Conservation (phyloP, 2,113 vertebrate genomes). For the Turdus rufiventris region DNA sequence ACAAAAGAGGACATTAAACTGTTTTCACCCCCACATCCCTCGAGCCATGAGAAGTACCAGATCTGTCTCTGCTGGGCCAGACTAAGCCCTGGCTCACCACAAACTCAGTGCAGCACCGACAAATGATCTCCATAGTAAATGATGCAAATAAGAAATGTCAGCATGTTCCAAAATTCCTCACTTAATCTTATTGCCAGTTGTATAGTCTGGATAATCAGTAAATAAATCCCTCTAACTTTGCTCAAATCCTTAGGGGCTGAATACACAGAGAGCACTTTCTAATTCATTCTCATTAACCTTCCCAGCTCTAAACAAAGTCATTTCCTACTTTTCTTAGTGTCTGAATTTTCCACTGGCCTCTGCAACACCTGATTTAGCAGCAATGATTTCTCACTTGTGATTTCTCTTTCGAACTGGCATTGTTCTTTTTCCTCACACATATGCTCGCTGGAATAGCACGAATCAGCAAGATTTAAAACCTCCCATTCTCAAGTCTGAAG, state of each 20-base stretch:
- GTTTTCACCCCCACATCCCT: constrained; percentile 39
- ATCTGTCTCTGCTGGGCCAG: constrained; percentile 26
- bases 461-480: constrained; percentile 75
- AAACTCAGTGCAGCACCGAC: constrained; percentile 27
- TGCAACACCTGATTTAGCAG: constrained; percentile 53
- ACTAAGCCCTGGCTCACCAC: constrained; percentile 55
- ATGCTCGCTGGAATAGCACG: constrained; percentile 43
- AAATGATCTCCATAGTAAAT: constrained; percentile 38
- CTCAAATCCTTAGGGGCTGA: constrained; percentile 23
- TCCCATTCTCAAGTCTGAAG: constrained; percentile 71
- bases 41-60: constrained; percentile 57
- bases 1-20: constrained; percentile 3
- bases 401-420: constrained; percentile 35
- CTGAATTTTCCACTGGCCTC: constrained; percentile 38
- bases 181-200: constrained; percentile 59
- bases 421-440: constrained; percentile 45
- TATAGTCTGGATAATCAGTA: constrained; percentile 60
- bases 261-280: constrained; percentile 51
- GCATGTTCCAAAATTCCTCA: constrained; percentile 47
- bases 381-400: constrained; percentile 54
- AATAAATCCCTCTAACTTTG: constrained; percentile 43
- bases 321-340: background rate
- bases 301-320: constrained; percentile 40
- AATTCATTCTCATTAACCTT: constrained; percentile 48
- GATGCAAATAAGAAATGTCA: constrained; percentile 58